Evolutionary conservation across 2,888 invertebrate genomes (phyloP).

Genomic region (Chymomyza procnemis): DNA sequence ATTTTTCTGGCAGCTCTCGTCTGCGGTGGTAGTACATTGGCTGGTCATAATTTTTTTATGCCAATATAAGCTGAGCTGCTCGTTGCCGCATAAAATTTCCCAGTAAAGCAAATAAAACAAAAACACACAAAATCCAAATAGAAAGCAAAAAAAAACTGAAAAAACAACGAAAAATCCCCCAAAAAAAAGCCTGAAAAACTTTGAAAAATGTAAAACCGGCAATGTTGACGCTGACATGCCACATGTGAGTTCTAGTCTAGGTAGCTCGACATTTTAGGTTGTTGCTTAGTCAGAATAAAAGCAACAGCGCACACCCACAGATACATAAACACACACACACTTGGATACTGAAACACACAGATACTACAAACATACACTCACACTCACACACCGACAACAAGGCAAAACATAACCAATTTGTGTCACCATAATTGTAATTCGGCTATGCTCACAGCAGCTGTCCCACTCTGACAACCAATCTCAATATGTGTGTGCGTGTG

Average conservation of each 20-base stretch:
- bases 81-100: constrained; percentile 38
- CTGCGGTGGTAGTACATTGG: background rate
- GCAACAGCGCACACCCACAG: background rate
- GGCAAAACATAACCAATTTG: constrained; percentile 70
- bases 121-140: constrained; percentile 26
- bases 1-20: background rate
- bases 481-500: constrained; percentile 2
- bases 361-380: constrained; percentile 26
- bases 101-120: constrained; percentile 50
- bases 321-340: constrained; percentile 23
- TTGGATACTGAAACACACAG: constrained; percentile 13
- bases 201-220: constrained; percentile 33
- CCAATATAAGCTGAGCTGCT: background rate
- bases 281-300: constrained; percentile 24
- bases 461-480: constrained; percentile 19
- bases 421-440: constrained; percentile 73
- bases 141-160: constrained; percentile 35
- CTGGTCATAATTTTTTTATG: background rate
- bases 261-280: constrained; percentile 52
- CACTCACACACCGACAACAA: constrained; percentile 34
- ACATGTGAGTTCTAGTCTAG: constrained; percentile 49
- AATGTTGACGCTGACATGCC: constrained; percentile 44
- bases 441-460: constrained; percentile 21
- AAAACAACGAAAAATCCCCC: background rate
- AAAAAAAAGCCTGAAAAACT: background rate